Evolutionary conservation across 2,888 invertebrate genomes (phyloP), one percentile per base, ranked within the genome.

Genomic region (Nineta flava): DNA sequence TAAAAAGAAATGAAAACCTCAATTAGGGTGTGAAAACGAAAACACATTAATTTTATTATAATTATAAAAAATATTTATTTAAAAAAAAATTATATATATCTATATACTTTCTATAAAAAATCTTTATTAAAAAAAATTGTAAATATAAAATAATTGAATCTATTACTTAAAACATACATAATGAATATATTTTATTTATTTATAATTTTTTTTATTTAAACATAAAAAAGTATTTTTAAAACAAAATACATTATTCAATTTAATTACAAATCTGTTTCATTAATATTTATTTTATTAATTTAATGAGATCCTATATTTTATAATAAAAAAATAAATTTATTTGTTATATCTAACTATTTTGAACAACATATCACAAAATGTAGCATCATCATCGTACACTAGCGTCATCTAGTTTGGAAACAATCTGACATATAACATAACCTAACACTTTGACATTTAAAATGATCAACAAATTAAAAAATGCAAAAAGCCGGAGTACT

Each of bases 331-430:
- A 35, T 3, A 15, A 46, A 26, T 15, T 26, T 15, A 26, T 45
- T 9, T 26, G 4, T 21, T 46, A 13, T 46, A 35, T n/a, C 17
- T n/a, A 46, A 16, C 41, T 48, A 48, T 41, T 48, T 48, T 48
- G 48, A 48, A 48, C 48, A 41, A 21, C 21, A 48, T 41, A 48
- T 48, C 48, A 48, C 48, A 48, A 48, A 13, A 41, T 6, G 13
- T 10, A 26, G 10, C 12, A 32, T 26, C 13, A 15, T 31, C 46
- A 43, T 26, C 3, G 9, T 26, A 21, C 15, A 42, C 42, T 42
- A 3, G 16, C 44, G 21, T 16, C 13, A 26, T 26, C 7, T 7
- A 26, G 26, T 6, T 26, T 26, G 4, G 4, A 6, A 26, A 26
- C 7, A 26, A 19, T 7, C 3, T 26, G 26, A 6, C 26, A 26